These are phyloP conservation scores for Drosophila nannoptera DNA, from an alignment of 1,140 invertebrate species.

Conservation along the genomic window DNA sequence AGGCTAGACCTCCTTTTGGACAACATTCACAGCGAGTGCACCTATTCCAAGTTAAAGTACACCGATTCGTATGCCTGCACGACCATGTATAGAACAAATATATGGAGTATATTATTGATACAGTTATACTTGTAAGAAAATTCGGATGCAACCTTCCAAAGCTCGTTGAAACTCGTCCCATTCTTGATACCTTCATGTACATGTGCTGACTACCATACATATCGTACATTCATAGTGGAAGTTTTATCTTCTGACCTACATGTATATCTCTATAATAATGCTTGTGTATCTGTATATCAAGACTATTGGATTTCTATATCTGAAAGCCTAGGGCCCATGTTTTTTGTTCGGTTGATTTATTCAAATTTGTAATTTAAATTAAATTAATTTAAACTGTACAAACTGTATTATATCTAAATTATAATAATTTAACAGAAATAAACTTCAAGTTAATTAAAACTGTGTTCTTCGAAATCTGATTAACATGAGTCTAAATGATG, in stretches of 20 bases:
- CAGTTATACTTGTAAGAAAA: constrained; percentile 14
- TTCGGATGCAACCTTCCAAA: constrained; percentile 64
- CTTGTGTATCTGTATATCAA: constrained; percentile 13
- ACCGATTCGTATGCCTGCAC: constrained; percentile 7
- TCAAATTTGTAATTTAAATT: constrained; percentile 59
- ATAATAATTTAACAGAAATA: constrained; percentile 71
- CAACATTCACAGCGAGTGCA: constrained; percentile 37
- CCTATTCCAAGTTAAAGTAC: constrained; percentile 29
- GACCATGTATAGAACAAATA: background rate
- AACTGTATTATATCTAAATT: constrained; percentile 78
- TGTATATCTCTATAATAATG: background rate
- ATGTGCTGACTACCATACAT: constrained; percentile 20
- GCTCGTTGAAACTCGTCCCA: constrained; percentile 50
- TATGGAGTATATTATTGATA: background rate
- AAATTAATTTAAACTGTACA: constrained; percentile 75
- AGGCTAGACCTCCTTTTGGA: constrained; percentile 57
- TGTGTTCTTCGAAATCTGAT: constrained; percentile 14
- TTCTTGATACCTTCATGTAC: constrained; percentile 29
- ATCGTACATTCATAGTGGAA: constrained; percentile 5
- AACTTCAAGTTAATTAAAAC: constrained; percentile 65
- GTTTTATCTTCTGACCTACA: background rate
- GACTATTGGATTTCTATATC: constrained; percentile 9
- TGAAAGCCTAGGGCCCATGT: constrained; percentile 55
- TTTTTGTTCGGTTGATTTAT: constrained; percentile 47
- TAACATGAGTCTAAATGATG: no score